Conservation (phyloP, 2,797 vertebrate species). For the Phoxinus dragarum region DNA sequence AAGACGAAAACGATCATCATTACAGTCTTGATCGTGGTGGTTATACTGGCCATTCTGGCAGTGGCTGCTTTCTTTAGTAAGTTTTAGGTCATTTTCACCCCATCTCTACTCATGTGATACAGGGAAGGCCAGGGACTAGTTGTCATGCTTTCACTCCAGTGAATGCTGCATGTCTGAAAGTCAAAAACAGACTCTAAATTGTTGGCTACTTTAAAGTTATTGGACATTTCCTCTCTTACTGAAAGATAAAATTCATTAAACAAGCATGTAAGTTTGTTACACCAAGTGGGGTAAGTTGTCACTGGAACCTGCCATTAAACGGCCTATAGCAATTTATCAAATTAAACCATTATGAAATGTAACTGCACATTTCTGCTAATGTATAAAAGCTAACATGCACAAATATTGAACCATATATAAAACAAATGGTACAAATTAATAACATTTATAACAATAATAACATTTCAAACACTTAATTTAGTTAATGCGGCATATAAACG, state of each 20-base stretch:
- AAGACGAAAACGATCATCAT: slow-evolving; percentile 64
- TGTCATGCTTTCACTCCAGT: not conserved
- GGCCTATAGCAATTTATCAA: not conserved
- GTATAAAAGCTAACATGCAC: not conserved
- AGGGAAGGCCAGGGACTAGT: not conserved
- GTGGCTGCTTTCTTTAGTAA: slow-evolving; percentile 78
- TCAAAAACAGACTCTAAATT: not conserved
- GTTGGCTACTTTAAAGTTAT: not conserved
- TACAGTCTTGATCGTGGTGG: slow-evolving; percentile 66
- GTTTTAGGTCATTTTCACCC: slow-evolving; percentile 47
- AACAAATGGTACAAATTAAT: not conserved
- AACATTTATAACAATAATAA: no score
- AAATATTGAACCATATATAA: not conserved
- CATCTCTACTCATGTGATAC: not conserved
- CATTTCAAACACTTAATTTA: not conserved
- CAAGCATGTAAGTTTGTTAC: not conserved
- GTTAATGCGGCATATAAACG: not conserved
- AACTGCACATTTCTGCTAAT: not conserved
- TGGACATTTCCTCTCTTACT: not conserved
- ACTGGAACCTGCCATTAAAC: not conserved
- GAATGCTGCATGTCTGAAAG: not conserved
- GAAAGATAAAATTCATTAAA: not conserved
- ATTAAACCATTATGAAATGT: not conserved
- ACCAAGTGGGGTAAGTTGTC: not conserved
- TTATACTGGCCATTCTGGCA: slow-evolving; percentile 70